Evolutionary conservation across 92 coral and sea anemone species (phyloP).

Genomic region (Chrysogorgia sp.): DNA sequence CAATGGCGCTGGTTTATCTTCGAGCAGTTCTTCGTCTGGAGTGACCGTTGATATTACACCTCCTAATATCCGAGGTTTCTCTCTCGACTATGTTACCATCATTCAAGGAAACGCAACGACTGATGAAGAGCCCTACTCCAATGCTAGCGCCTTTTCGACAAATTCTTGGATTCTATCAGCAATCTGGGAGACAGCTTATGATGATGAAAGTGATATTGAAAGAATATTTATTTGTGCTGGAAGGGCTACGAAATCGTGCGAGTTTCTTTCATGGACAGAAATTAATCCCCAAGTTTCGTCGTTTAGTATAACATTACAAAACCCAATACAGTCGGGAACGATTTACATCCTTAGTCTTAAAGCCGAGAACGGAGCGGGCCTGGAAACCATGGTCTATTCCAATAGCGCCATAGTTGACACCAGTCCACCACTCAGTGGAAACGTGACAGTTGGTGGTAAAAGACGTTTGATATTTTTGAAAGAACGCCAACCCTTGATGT

Average conservation of each 20-base stretch:
- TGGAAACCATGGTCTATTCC: slow-evolving; percentile 60
- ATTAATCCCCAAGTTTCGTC: slow-evolving; percentile 34
- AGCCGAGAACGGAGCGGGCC: slow-evolving; percentile 80
- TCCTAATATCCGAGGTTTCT: slow-evolving; percentile 56
- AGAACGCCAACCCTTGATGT: slow-evolving; percentile 63
- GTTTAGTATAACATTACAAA: slow-evolving; percentile 40
- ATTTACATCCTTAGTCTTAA: slow-evolving; percentile 58
- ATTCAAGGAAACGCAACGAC: slow-evolving; percentile 23
- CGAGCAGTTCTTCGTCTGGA: slow-evolving; percentile 75
- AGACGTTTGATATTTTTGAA: slow-evolving; percentile 56
- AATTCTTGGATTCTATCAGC: slow-evolving; percentile 1
- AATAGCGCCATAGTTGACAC: slow-evolving; percentile 67
- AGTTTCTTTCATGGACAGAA: slow-evolving; percentile 60
- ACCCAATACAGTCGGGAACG: slow-evolving; percentile 73
- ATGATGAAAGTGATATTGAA: slow-evolving; percentile 72
- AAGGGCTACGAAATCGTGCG: slow-evolving; percentile 45
- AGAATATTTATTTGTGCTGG: slow-evolving; percentile 72
- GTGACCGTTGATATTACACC: slow-evolving; percentile 76
- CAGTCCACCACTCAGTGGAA: slow-evolving; percentile 72
- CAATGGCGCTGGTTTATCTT: slow-evolving; percentile 85
- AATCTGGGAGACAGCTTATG: slow-evolving; percentile 65
- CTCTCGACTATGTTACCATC: slow-evolving; percentile 26
- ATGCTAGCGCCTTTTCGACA: slow-evolving; percentile 2
- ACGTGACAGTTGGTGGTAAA: slow-evolving; percentile 69
- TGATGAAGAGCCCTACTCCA: neutral